phyloP scores from a whole-genome alignment of 2,888 invertebrate genomes.

The Acanthopleura granulata region DNA sequence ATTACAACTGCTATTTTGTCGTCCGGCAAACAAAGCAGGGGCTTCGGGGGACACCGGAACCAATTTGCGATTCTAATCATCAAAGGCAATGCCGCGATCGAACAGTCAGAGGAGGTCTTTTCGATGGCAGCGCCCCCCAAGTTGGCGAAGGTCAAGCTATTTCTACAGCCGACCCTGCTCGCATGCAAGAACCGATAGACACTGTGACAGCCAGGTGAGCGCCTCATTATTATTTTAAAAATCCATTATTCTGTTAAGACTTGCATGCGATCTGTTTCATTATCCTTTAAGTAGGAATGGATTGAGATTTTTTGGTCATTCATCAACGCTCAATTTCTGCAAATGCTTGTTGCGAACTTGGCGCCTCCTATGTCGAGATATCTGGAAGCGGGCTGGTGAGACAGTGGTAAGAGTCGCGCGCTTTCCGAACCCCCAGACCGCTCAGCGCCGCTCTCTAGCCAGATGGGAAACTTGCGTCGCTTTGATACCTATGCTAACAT shows the following conservation, averaged over 20 bases:
- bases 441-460: too few species aligned
- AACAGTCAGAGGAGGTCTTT: slow-evolving; percentile 9
- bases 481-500: slow-evolving; percentile 17
- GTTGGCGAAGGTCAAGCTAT: background rate
- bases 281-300: background rate
- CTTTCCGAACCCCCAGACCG: too few species aligned
- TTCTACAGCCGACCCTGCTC: background rate
- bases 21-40: background rate
- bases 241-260: slow-evolving; percentile 12
- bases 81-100: background rate
- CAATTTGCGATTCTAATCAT: slow-evolving; percentile 6
- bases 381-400: too few species aligned
- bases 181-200: background rate
- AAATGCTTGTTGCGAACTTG: background rate
- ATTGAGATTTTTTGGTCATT: background rate
- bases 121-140: slow-evolving; percentile 7
- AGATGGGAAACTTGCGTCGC: slow-evolving; percentile 5
- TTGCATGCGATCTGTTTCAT: slow-evolving; percentile 12
- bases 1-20: too few species aligned
- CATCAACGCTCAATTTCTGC: background rate
- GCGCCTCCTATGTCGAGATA: background rate
- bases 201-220: slow-evolving; percentile 1
- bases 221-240: slow-evolving; percentile 11
- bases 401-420: too few species aligned
- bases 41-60: background rate